Base-by-base conservation (phyloP, 1,140 invertebrate genomes). In the Palaemon carinicauda region DNA sequence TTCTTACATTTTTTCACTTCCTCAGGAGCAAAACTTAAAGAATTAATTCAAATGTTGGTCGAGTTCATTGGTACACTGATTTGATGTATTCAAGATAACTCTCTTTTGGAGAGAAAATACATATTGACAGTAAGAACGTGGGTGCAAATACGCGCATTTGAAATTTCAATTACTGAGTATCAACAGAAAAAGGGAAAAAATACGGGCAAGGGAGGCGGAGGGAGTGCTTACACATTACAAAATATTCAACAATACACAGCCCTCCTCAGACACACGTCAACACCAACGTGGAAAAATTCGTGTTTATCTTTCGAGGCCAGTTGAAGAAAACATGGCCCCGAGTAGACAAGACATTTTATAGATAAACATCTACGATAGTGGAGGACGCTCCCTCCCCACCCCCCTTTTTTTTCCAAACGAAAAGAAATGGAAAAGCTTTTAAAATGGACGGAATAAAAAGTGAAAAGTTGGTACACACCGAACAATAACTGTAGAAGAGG, bases 171-270 rank as follows among this genome's bases (percentile, higher is more conserved):
- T 75, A 75, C 73, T 50, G 51, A 75, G 33, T 21, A 50, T 75
- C 73, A 75, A 75, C 73, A 75, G 51, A 75, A 75, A 75, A 51
- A 50, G 19, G 51, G 31, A 75, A 75, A 75, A 50, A 75, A 50
- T 51, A 50, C 17, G 51, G 33, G 33, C 73, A 31, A 10, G 21
- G 73, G 73, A 75, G 33, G 73, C 33, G 19, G 73, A 5, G 15
- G n/a, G 24, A 75, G 73, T 75, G 73, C 73, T 75, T 50, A 75
- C 73, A 50, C 73, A 31, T 50, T 41, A 75, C 73, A 50, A 75
- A 75, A 75, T 75, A 75, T 75, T 75, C 73, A 75, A 75, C 73
- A 75, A 75, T 75, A 75, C 73, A 2, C 33, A 75, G 73, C 33
- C n/a, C 51, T 33, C 51, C 73, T 75, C n/a, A 75, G 73, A 75